A percentile compares a stretch with the other conserved stretches of the same genome.
Evolutionary conservation across 2,113 vertebrate genomes (phyloP).

Genomic region (Bucco capensis): DNA sequence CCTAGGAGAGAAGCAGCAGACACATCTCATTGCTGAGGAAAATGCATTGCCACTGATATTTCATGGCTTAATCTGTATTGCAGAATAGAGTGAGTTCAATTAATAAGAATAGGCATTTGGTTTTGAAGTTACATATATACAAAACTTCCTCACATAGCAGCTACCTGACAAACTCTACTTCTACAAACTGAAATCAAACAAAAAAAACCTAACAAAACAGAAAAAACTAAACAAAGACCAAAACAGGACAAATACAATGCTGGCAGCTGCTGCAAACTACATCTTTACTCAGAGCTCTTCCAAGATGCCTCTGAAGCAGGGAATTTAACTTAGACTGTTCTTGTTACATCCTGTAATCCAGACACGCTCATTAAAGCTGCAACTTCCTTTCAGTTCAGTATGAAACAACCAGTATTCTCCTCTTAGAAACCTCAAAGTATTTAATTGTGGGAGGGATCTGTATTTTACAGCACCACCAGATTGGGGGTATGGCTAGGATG

Average conservation of each 20-base stretch:
- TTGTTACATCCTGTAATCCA: constrained; percentile 3
- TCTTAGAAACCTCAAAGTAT: constrained; percentile 8
- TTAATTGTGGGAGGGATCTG: neutral
- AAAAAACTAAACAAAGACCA: no score
- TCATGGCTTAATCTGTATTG: neutral
- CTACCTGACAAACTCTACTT: neutral
- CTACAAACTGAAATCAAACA: neutral
- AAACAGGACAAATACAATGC: neutral
- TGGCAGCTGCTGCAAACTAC: neutral
- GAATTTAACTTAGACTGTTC: neutral
- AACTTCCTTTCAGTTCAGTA: constrained; percentile 16
- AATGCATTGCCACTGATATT: neutral
- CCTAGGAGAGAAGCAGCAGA: neutral
- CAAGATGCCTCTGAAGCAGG: neutral
- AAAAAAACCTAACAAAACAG: neutral
- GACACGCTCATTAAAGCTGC: constrained; percentile 14
- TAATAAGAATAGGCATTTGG: neutral
- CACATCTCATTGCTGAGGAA: neutral
- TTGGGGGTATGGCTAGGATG: neutral
- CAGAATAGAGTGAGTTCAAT: neutral
- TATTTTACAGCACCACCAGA: neutral
- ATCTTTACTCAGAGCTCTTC: neutral
- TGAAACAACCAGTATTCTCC: neutral
- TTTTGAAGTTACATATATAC: neutral
- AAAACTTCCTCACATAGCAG: neutral